Percentiles rank a stretch among this genome's conserved stretches.
Conservation (phyloP, 2,113 vertebrate genomes). For the Tamias sibiricus region DNA sequence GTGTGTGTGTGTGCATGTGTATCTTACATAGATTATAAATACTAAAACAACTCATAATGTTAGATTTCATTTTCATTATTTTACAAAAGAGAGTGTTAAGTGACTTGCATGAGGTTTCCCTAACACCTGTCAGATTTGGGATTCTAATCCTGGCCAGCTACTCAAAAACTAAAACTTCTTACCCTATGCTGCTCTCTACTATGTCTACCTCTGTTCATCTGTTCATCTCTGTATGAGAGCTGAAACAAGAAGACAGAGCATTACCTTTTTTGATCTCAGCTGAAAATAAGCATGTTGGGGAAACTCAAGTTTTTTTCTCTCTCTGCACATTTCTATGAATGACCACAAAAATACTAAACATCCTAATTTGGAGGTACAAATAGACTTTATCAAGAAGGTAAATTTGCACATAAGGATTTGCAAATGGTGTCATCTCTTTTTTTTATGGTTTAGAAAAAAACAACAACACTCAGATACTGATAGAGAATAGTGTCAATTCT, state of each 20-base stretch:
- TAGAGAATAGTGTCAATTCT: background rate
- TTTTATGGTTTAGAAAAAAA: background rate
- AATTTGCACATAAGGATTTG: background rate
- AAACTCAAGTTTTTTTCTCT: background rate
- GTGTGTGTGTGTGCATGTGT: no score
- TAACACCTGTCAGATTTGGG: background rate
- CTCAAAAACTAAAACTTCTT: background rate
- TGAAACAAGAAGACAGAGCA: background rate
- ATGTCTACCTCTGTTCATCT: background rate
- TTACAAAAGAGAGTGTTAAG: background rate
- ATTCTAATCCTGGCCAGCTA: background rate
- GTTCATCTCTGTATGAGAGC: background rate
- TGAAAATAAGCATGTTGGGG: background rate
- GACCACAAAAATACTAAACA: background rate
- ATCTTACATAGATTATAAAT: background rate
- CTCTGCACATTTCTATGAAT: background rate
- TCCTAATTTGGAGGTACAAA: background rate
- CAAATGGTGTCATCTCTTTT: background rate
- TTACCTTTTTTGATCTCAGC: background rate
- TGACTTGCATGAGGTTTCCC: background rate
- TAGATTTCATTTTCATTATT: background rate
- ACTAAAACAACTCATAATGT: background rate
- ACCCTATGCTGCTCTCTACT: fast-evolving
- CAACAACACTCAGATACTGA: background rate
- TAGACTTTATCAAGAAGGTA: background rate